Percentiles rank a stretch among this genome's conserved stretches.
phyloP scores from a whole-genome alignment of 2,113 vertebrate species.

The Diglossa brunneiventris region DNA sequence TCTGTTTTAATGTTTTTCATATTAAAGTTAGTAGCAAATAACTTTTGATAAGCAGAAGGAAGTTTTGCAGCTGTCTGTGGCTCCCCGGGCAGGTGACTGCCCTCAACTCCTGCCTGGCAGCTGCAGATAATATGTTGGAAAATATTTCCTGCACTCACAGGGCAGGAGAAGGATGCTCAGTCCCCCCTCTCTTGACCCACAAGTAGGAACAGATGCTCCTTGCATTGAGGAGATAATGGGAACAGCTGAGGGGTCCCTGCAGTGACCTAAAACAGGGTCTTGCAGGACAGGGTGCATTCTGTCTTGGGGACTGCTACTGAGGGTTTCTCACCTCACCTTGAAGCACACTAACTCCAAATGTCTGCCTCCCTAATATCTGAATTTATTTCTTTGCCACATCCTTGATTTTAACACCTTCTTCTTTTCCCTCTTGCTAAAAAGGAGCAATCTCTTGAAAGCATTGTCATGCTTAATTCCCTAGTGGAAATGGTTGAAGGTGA shows the following conservation, averaged over 20 bases:
- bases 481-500: background rate
- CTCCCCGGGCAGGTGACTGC: background rate
- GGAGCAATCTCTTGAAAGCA: background rate
- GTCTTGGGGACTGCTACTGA: accelerated
- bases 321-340: background rate
- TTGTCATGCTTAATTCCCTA: background rate
- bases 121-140: background rate
- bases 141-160: background rate
- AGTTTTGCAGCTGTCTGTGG: background rate
- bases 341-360: background rate
- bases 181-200: background rate
- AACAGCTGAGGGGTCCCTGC: background rate
- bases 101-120: background rate
- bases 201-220: background rate
- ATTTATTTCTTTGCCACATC: background rate
- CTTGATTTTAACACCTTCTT: background rate
- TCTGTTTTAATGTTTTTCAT: background rate
- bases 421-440: background rate
- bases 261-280: background rate
- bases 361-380: background rate
- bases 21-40: background rate
- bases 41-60: background rate
- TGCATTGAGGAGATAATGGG: background rate
- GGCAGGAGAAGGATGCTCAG: background rate
- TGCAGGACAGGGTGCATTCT: background rate